A percentile compares a stretch with the other conserved stretches of the same genome.
Evolutionary conservation across 2,797 vertebrate genomes (phyloP).

Genomic region (Morus bassanus): DNA sequence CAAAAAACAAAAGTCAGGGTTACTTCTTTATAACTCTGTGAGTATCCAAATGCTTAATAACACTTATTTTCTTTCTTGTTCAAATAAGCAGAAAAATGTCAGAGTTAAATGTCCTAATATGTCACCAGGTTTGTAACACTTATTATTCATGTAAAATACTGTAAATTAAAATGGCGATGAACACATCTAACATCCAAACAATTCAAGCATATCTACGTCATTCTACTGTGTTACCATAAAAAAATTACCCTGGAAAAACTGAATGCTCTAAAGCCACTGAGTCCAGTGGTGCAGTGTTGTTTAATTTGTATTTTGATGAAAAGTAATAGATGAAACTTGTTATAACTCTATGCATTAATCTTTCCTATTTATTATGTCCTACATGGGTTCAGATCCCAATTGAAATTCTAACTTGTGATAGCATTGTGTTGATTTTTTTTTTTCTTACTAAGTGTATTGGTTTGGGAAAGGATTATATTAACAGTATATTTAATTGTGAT

Average conservation of each 20-base stretch:
- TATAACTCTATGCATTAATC: background rate
- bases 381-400: background rate
- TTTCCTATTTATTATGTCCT: background rate
- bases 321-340: background rate
- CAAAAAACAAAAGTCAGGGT: background rate
- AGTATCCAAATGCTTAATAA: slow-evolving; percentile 45
- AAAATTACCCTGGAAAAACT: slow-evolving; percentile 40
- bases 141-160: slow-evolving; percentile 24
- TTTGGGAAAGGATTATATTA: background rate
- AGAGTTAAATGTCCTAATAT: slow-evolving; percentile 12
- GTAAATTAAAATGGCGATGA: slow-evolving; percentile 33
- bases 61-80: slow-evolving; percentile 35
- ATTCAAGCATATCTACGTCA: background rate
- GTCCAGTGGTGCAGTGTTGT: background rate
- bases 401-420: background rate
- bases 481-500: background rate
- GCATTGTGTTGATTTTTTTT: slow-evolving; percentile 7
- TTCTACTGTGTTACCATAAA: slow-evolving; percentile 15
- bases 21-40: slow-evolving; percentile 35
- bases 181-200: background rate
- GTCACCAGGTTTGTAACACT: background rate
- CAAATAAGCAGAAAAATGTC: slow-evolving; percentile 7
- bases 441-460: background rate
- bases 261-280: background rate
- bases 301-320: slow-evolving; percentile 20